A percentile compares a stretch with the other conserved stretches of the same genome.
Evolutionary conservation across 2,113 vertebrate species (phyloP).

Genomic region (Sisor rabdophorus): DNA sequence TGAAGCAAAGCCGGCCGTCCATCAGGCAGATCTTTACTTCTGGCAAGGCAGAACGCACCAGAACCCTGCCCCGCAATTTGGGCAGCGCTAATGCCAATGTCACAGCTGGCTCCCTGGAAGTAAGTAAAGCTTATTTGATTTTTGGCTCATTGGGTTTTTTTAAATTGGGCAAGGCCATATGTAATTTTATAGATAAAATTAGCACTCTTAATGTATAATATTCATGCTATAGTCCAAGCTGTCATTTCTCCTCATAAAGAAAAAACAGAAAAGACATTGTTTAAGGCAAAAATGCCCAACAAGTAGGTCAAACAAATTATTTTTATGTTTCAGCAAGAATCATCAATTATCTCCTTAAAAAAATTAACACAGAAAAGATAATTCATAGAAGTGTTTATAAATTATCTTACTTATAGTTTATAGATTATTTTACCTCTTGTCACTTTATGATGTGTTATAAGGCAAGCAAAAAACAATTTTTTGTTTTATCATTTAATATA

Average conservation of each 20-base stretch:
- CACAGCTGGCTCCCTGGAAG: constrained; percentile 94
- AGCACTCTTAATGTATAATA: background rate
- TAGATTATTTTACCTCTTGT: too few relatives aligned
- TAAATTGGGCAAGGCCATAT: constrained; percentile 10
- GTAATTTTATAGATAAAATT: background rate
- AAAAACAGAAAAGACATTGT: background rate
- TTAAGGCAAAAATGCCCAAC: background rate
- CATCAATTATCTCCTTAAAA: too few relatives aligned
- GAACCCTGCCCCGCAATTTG: constrained; percentile 94
- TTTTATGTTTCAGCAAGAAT: too few relatives aligned
- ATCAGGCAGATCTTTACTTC: constrained; percentile 87
- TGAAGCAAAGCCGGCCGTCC: constrained; percentile 85
- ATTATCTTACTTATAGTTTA: too few relatives aligned
- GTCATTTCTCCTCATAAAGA: background rate
- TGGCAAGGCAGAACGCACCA: constrained; percentile 86
- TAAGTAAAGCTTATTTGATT: constrained; percentile 66
- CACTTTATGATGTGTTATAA: too few relatives aligned
- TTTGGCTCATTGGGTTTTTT: background rate
- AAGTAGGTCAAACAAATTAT: too few relatives aligned
- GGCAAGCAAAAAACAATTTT: too few relatives aligned
- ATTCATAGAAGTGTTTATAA: too few relatives aligned
- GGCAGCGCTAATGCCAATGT: constrained; percentile 82
- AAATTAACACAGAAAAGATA: too few relatives aligned
- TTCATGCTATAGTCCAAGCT: background rate
- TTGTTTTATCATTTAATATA: constrained; percentile 17